Evolutionary conservation across 2,888 invertebrate species (phyloP).

Genomic region (Leptopilina syphax): DNA sequence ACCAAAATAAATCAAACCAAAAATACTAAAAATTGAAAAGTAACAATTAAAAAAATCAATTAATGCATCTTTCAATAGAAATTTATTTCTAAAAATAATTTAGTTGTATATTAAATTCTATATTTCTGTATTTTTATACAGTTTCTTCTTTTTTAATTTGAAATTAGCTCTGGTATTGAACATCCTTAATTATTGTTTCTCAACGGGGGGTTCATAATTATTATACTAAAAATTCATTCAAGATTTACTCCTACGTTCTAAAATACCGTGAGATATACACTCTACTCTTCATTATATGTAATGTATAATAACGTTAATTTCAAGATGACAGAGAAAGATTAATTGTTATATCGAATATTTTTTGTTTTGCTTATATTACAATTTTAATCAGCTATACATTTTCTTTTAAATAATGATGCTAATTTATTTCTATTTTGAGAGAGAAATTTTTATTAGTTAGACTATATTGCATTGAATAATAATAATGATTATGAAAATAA

Average conservation of each 20-base stretch:
- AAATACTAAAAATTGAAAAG: no score
- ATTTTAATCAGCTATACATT: conserved; percentile 13
- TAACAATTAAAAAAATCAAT: no score
- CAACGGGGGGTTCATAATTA: background rate
- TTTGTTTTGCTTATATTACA: background rate
- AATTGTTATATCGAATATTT: background rate
- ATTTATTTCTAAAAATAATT: no score
- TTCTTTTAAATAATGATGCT: conserved; percentile 45
- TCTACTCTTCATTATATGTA: conserved; percentile 8
- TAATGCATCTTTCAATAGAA: no score
- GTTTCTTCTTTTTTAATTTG: no score
- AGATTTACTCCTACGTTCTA: background rate
- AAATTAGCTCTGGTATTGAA: no score
- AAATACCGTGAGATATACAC: conserved; percentile 15
- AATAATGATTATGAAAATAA: conserved; percentile 57
- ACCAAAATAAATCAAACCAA: no score
- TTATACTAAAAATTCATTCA: background rate
- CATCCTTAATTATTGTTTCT: background rate
- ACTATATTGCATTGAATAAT: conserved; percentile 52
- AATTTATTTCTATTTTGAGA: conserved; percentile 48
- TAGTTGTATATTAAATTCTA: no score
- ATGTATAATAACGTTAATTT: conserved; percentile 18
- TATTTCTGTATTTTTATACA: no score
- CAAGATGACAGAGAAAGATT: background rate
- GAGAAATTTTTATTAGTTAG: conserved; percentile 45